A percentile compares a stretch with the other conserved stretches of the same genome.
These are phyloP conservation scores for Periparus ater DNA, from an alignment of 2,797 vertebrate species.

Conservation along the genomic window DNA sequence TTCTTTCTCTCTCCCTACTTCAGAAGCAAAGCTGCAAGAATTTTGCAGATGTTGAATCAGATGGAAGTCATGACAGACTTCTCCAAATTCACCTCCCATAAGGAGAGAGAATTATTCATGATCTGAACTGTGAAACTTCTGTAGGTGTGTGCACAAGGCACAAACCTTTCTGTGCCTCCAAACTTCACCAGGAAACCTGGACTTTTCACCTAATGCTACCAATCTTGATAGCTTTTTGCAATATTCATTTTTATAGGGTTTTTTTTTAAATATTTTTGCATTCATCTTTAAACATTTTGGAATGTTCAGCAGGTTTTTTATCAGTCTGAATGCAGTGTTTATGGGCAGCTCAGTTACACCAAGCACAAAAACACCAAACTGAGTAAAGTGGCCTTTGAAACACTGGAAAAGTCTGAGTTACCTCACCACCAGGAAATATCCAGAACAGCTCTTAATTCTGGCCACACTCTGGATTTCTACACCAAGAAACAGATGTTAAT, in stretches of 20 bases:
- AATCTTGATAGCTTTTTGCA: too few species aligned
- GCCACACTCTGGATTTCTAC: neutral
- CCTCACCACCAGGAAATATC: neutral
- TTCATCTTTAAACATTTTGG: neutral
- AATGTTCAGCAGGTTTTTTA: neutral
- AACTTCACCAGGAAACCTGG: neutral
- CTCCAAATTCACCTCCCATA: neutral
- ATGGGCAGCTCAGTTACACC: neutral
- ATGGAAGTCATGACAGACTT: neutral
- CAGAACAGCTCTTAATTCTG: neutral
- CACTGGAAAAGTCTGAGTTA: neutral
- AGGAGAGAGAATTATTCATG: neutral
- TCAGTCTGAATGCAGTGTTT: neutral
- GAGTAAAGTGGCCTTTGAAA: neutral
- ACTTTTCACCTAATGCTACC: neutral
- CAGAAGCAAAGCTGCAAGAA: neutral
- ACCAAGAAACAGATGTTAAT: neutral
- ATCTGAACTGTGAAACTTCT: neutral
- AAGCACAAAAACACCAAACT: neutral
- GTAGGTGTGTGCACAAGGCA: neutral
- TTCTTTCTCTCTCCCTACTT: neutral
- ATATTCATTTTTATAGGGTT: neutral
- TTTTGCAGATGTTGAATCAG: constrained; percentile 4
- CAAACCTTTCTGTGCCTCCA: neutral
- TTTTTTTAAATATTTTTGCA: fast-evolving